Conservation (phyloP, 2,888 invertebrate genomes). For the Lissonota sp. region DNA sequence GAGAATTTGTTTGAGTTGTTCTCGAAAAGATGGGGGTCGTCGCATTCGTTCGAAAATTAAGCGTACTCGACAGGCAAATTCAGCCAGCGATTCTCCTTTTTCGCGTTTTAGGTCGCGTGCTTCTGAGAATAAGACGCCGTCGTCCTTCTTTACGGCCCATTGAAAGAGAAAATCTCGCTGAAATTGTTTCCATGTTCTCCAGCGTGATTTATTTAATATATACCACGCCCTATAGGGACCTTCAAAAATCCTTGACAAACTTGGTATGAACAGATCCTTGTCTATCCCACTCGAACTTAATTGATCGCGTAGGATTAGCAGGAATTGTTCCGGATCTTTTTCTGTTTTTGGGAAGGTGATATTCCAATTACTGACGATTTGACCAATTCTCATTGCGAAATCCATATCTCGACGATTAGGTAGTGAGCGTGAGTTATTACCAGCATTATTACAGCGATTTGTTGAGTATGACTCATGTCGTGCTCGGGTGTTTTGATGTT, state of each 20-base stretch:
- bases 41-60: constrained; percentile 45
- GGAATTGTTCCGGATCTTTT: constrained; percentile 57
- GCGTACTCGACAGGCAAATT: constrained; percentile 52
- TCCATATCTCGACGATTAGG: constrained; percentile 24
- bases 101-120: constrained; percentile 44
- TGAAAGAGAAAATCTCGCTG: constrained; percentile 44
- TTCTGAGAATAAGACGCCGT: constrained; percentile 47
- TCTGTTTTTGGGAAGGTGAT: constrained; percentile 50
- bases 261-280: constrained; percentile 52
- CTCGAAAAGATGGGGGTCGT: constrained; percentile 33
- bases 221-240: constrained; percentile 61
- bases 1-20: no score
- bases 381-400: constrained; percentile 52
- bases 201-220: constrained; percentile 45
- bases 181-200: constrained; percentile 56
- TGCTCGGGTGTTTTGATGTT: no score
- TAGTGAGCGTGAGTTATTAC: no score
- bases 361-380: constrained; percentile 59
- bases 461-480: no score
- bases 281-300: constrained; percentile 46
- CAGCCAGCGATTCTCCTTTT: constrained; percentile 49
- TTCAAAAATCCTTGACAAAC: constrained; percentile 60
- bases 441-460: no score
- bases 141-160: constrained; percentile 29
- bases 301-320: constrained; percentile 53